Percentiles rank a stretch among this genome's conserved stretches.
These are phyloP conservation scores for Loriculus beryllinus DNA, from an alignment of 2,797 vertebrate genomes.

Conservation along the genomic window DNA sequence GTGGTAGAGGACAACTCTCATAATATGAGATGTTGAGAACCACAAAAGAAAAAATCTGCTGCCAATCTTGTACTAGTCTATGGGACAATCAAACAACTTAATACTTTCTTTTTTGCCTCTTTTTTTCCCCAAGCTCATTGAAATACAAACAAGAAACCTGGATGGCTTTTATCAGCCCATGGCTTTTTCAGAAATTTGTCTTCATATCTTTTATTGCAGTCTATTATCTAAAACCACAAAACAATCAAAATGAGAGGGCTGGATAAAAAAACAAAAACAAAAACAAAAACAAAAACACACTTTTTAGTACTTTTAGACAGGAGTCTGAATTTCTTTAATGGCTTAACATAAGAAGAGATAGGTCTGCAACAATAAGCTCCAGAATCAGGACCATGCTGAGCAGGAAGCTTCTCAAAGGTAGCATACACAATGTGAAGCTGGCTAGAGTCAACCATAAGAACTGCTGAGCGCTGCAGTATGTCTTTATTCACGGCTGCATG, in stretches of 20 bases:
- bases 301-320: background rate
- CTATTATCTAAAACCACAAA: background rate
- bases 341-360: background rate
- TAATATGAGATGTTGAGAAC: background rate
- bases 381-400: background rate
- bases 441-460: background rate
- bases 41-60: background rate
- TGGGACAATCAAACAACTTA: background rate
- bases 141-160: background rate
- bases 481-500: background rate
- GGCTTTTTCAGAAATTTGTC: background rate
- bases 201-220: background rate
- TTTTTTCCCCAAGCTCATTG: background rate
- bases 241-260: background rate
- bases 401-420: constrained; percentile 34
- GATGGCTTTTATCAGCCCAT: background rate
- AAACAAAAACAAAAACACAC: background rate
- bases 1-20: background rate
- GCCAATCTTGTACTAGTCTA: background rate
- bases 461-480: constrained; percentile 37
- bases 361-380: background rate
- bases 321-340: background rate
- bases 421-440: background rate
- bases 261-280: background rate
- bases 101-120: background rate